Percentiles rank a stretch among this genome's conserved stretches.
These are phyloP conservation scores for Lateolabrax maculatus DNA, from an alignment of 2,797 vertebrate species.

Conservation along the genomic window DNA sequence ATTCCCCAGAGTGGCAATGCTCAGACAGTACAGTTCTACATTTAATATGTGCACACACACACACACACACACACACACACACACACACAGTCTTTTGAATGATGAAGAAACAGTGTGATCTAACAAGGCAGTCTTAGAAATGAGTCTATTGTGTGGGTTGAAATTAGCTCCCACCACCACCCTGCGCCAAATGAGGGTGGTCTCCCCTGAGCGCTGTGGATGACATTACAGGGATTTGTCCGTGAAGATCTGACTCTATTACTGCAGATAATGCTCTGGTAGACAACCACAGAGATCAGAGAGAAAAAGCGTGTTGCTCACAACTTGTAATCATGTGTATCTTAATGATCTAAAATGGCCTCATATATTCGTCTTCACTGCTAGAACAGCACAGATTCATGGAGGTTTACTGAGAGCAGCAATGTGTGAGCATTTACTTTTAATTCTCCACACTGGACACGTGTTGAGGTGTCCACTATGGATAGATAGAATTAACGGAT, in stretches of 20 bases:
- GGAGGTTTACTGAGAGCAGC: conserved; percentile 10
- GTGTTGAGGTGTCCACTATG: conserved; percentile 19
- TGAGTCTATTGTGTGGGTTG: conserved; percentile 84
- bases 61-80: conserved; percentile 29
- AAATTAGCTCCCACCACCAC: conserved; percentile 82
- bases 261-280: conserved; percentile 75
- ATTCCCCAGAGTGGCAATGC: conserved; percentile 80
- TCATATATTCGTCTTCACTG: conserved; percentile 51
- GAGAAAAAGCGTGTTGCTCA: conserved; percentile 60
- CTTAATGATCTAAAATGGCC: conserved; percentile 70
- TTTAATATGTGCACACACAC: conserved; percentile 52
- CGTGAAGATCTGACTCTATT: conserved; percentile 82
- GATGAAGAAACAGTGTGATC: conserved; percentile 69
- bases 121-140: conserved; percentile 75
- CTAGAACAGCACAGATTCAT: conserved; percentile 10
- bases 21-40: conserved; percentile 64
- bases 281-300: conserved; percentile 73
- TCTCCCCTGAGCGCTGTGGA: conserved; percentile 80
- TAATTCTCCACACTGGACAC: conserved; percentile 1
- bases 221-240: conserved; percentile 84
- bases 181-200: conserved; percentile 83
- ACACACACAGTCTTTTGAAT: conserved; percentile 30
- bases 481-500: conserved; percentile 13
- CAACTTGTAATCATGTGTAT: conserved; percentile 73
- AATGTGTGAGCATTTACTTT: conserved; percentile 17